phyloP scores from a whole-genome alignment of 2,113 vertebrate genomes.

The Setophaga kirtlandii region DNA sequence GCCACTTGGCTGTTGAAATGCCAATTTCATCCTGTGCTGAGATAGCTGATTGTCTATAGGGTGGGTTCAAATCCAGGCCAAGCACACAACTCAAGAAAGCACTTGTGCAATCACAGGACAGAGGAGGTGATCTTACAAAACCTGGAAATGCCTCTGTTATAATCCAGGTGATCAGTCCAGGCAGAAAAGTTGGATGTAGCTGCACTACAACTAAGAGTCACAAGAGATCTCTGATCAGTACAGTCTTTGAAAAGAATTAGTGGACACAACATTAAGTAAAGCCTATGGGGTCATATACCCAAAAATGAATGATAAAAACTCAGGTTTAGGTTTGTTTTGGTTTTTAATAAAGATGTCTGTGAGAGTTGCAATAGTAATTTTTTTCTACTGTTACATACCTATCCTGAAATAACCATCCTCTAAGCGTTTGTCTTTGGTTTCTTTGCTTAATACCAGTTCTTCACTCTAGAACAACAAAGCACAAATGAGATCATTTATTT shows the following conservation, averaged over 20 bases:
- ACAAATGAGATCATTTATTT: neutral
- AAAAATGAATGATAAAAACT: neutral
- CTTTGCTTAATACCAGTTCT: constrained; percentile 77
- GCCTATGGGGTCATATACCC: accelerated
- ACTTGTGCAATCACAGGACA: neutral
- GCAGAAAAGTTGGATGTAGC: neutral
- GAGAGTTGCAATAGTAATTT: neutral
- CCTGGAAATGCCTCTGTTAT: neutral
- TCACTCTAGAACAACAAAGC: constrained; percentile 71
- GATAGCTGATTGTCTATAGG: neutral
- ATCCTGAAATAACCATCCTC: constrained; percentile 94
- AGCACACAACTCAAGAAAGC: neutral
- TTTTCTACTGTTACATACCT: constrained; percentile 70
- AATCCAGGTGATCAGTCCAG: neutral
- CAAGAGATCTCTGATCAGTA: neutral
- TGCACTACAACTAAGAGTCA: neutral
- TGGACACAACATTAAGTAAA: neutral
- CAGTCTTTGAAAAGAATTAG: neutral
- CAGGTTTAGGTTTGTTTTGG: neutral
- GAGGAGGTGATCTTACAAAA: neutral
- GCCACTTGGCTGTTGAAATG: neutral
- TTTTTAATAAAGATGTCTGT: neutral
- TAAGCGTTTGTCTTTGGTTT: constrained; percentile 93
- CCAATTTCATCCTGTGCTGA: accelerated
- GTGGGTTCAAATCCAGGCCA: neutral